Percentiles rank a stretch among this genome's conserved stretches.
These are phyloP conservation scores for Romanogobio albipinnatus DNA, from an alignment of 2,113 vertebrate species.

Conservation along the genomic window DNA sequence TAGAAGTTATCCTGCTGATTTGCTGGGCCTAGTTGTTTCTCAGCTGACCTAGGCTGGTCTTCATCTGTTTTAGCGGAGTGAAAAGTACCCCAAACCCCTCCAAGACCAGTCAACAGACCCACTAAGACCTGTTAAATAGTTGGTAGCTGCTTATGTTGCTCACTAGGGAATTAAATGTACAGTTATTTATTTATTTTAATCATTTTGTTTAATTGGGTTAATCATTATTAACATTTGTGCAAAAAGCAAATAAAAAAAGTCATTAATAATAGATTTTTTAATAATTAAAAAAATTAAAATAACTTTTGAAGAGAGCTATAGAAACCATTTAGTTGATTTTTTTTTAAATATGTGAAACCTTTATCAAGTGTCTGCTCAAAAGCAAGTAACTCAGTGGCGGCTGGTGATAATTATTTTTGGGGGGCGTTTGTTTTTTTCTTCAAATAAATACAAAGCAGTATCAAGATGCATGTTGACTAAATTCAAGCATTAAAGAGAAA, in stretches of 20 bases:
- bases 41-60: neutral
- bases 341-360: no score
- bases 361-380: neutral
- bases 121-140: neutral
- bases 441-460: no score
- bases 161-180: neutral
- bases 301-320: no score
- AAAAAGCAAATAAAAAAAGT: no score
- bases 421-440: no score
- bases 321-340: no score
- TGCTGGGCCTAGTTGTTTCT: neutral
- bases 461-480: no score
- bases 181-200: neutral
- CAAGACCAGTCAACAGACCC: neutral
- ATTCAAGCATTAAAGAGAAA: no score
- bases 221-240: neutral
- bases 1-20: neutral
- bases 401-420: no score
- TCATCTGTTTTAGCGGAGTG: neutral
- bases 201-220: neutral
- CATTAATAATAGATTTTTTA: neutral
- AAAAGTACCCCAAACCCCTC: neutral
- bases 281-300: no score
- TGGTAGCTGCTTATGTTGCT: neutral
- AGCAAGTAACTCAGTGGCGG: neutral